Evolutionary conservation across 2,113 vertebrate genomes (phyloP).

Genomic region (Camelus dromedarius): DNA sequence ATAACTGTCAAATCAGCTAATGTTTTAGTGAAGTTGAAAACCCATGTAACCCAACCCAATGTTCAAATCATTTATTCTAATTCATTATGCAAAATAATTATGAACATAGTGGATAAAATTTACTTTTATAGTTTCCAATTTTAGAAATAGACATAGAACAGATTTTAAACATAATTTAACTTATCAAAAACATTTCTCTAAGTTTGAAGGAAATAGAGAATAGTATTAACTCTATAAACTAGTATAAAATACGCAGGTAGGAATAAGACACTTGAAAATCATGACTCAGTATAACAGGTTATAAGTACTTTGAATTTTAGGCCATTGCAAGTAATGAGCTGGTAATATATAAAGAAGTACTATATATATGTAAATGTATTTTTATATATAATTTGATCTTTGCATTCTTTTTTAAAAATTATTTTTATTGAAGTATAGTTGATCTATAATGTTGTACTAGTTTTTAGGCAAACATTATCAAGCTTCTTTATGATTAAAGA

Average conservation of each 20-base stretch:
- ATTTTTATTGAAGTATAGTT: no score
- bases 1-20: background rate
- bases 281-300: conserved; percentile 66
- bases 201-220: background rate
- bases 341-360: background rate
- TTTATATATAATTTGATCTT: background rate
- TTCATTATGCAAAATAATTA: conserved; percentile 18
- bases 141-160: conserved; percentile 3
- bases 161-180: background rate
- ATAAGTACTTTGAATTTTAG: conserved; percentile 61
- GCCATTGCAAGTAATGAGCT: conserved; percentile 52
- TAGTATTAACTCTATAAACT: conserved; percentile 20
- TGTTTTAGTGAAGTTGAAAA: background rate
- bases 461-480: background rate
- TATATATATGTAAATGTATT: background rate
- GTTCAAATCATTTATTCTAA: background rate
- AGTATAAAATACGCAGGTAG: conserved; percentile 46
- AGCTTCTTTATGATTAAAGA: background rate
- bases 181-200: conserved; percentile 22
- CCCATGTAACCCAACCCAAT: background rate
- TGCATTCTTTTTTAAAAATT: conserved; percentile 11
- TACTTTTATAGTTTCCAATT: background rate
- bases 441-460: no score
- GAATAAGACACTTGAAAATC: conserved; percentile 73
- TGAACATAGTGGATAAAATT: background rate